Percentiles rank a stretch among this genome's conserved stretches.
Conservation (phyloP, 2,797 vertebrate species). For the Octomys mimax region DNA sequence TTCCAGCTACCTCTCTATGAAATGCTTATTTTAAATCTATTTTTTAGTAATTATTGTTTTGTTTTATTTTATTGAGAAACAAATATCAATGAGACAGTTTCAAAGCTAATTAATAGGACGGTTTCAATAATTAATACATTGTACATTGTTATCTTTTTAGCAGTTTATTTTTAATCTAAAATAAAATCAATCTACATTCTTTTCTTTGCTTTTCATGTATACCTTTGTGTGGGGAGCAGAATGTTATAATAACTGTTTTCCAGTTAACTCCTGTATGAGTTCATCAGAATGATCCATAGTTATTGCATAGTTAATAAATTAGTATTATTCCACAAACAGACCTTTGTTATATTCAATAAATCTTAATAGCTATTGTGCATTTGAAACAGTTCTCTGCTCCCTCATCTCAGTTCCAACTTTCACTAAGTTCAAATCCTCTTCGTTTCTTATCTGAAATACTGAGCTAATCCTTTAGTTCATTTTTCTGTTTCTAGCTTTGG, state of each 20-base stretch:
- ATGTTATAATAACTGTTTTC: not conserved
- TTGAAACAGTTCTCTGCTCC: not conserved
- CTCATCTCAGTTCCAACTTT: conserved; percentile 20
- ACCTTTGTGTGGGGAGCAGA: not conserved
- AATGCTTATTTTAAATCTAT: not conserved
- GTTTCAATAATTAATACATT: too few relatives aligned
- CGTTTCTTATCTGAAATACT: not conserved
- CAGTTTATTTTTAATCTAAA: not conserved
- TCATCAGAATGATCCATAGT: not conserved
- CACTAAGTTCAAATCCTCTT: not conserved
- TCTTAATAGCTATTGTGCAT: not conserved
- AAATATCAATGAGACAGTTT: too few relatives aligned
- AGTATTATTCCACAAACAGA: not conserved
- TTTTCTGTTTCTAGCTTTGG: not conserved
- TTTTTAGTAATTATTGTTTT: too few relatives aligned
- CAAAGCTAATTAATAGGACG: too few relatives aligned
- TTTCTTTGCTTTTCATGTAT: not conserved
- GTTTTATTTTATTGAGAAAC: too few relatives aligned
- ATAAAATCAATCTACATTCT: not conserved
- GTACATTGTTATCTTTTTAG: too few relatives aligned
- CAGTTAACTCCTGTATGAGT: not conserved
- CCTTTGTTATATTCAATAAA: not conserved
- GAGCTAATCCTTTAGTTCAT: not conserved
- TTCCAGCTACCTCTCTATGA: not conserved
- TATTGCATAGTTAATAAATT: not conserved